Conservation (phyloP, 2,113 vertebrate genomes). For the Carassius auratus region DNA sequence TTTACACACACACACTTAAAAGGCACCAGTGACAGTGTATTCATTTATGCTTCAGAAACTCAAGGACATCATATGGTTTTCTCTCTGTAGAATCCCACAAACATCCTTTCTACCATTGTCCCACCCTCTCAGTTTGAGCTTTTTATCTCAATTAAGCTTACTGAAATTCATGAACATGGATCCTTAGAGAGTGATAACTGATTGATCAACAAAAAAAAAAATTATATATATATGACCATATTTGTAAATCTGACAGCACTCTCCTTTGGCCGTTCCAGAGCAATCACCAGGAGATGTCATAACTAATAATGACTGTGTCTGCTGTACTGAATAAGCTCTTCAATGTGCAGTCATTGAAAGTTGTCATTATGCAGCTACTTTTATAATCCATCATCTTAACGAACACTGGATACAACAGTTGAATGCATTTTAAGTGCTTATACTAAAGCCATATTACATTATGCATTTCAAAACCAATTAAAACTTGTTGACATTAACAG, state of each 20-base stretch:
- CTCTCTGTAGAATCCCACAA: background rate
- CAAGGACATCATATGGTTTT: background rate
- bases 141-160: background rate
- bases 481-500: background rate
- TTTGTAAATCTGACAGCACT: constrained; percentile 2
- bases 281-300: constrained; percentile 20
- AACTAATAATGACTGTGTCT: constrained; percentile 12
- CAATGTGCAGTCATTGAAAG: background rate
- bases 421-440: background rate
- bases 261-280: background rate
- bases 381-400: constrained; percentile 13
- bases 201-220: background rate
- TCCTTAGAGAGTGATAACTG: background rate
- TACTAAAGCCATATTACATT: background rate
- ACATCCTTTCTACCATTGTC: background rate
- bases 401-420: background rate
- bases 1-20: too few species aligned
- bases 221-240: too few species aligned
- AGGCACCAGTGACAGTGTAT: background rate
- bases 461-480: background rate
- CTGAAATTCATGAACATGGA: background rate
- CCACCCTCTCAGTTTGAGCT: background rate
- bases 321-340: constrained; percentile 5
- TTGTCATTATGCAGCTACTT: constrained; percentile 4
- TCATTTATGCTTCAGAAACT: background rate